A percentile compares a stretch with the other conserved stretches of the same genome.
Conservation (phyloP, 2,113 vertebrate genomes). For the Myiopsitta monachus region DNA sequence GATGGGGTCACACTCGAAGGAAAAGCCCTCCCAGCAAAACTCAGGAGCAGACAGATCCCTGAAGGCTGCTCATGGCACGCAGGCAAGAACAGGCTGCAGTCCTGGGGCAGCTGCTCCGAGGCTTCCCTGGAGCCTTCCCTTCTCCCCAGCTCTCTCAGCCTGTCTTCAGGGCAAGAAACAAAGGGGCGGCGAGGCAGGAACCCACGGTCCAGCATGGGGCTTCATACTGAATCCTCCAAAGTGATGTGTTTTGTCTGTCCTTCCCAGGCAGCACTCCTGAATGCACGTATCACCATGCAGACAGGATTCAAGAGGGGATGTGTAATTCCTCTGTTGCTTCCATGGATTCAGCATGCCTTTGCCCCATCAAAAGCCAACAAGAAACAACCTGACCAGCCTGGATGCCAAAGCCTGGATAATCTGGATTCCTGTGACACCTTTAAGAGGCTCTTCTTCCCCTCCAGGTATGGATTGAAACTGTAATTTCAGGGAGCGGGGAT, state of each 20-base stretch:
- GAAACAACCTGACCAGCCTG: background rate
- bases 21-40: background rate
- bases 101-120: background rate
- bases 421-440: background rate
- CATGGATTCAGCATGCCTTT: fast-evolving
- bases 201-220: background rate
- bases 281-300: background rate
- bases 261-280: background rate
- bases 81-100: background rate
- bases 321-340: background rate
- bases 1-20: background rate
- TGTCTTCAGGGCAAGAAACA: background rate
- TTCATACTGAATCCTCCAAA: background rate
- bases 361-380: background rate
- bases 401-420: fast-evolving
- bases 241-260: fast-evolving
- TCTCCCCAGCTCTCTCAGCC: background rate
- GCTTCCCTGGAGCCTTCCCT: background rate
- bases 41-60: fast-evolving
- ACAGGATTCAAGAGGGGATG: background rate
- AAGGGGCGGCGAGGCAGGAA: background rate
- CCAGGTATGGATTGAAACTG: background rate
- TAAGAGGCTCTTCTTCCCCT: background rate
- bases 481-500: background rate
- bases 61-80: fast-evolving